Evolutionary conservation across 2,113 vertebrate genomes (phyloP).

Genomic region (Pseudonaja textilis): DNA sequence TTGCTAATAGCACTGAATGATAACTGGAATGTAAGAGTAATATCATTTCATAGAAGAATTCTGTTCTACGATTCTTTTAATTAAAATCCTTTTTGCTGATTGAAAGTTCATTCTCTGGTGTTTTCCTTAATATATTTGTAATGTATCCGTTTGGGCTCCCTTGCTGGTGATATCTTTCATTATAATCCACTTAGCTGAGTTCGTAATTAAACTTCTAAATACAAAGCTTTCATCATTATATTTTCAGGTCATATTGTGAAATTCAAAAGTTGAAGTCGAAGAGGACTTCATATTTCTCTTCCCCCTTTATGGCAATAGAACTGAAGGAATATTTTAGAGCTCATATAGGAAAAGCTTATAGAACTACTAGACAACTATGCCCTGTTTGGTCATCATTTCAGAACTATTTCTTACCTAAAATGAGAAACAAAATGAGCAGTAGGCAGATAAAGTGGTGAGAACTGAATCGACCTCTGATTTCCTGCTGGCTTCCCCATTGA

Average conservation of each 20-base stretch:
- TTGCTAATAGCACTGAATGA: conserved; percentile 51
- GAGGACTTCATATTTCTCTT: conserved; percentile 9
- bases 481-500: not conserved
- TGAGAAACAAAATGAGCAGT: not conserved
- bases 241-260: conserved; percentile 56
- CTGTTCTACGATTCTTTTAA: conserved; percentile 71
- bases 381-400: not conserved
- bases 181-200: conserved; percentile 76
- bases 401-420: not conserved
- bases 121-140: conserved; percentile 75
- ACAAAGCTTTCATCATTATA: conserved; percentile 66
- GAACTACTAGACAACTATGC: not conserved
- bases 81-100: conserved; percentile 74
- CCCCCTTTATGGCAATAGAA: not conserved
- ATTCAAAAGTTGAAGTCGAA: conserved; percentile 32
- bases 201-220: conserved; percentile 80
- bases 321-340: conserved; percentile 15
- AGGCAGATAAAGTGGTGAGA: not conserved
- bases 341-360: not conserved
- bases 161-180: conserved; percentile 75
- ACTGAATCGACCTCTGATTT: not conserved
- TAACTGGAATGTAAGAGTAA: conserved; percentile 54
- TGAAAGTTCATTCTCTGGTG: conserved; percentile 74
- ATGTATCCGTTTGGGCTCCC: conserved; percentile 72
- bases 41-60: conserved; percentile 65